phyloP scores from a whole-genome alignment of 2,113 vertebrate species.

The Smithornis capensis region DNA sequence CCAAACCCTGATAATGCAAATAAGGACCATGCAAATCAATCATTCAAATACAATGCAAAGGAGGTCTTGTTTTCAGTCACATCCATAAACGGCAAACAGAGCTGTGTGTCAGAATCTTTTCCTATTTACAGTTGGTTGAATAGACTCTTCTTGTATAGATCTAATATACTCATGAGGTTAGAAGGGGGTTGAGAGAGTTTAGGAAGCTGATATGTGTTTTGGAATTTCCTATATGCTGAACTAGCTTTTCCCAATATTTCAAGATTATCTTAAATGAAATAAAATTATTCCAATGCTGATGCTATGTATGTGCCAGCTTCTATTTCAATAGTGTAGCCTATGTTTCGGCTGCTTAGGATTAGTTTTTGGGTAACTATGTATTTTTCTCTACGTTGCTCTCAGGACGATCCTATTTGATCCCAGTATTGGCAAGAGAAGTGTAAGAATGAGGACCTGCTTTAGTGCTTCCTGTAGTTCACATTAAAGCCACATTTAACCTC shows the following conservation, averaged over 20 bases:
- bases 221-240: background rate
- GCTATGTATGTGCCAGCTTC: background rate
- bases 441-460: background rate
- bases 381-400: background rate
- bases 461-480: background rate
- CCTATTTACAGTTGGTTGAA: background rate
- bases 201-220: background rate
- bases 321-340: background rate
- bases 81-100: background rate
- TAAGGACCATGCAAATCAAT: accelerated
- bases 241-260: background rate
- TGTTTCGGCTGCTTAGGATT: background rate
- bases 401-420: background rate
- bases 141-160: background rate
- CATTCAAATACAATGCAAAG: background rate
- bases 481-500: background rate
- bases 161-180: background rate
- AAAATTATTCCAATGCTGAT: background rate
- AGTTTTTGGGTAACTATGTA: background rate
- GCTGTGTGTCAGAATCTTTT: background rate
- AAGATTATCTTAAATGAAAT: background rate
- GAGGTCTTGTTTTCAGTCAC: background rate
- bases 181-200: background rate
- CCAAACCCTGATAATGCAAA: background rate
- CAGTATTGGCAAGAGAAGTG: background rate